Base-by-base conservation (phyloP, 2,113 vertebrate species). In the Axis porcinus region DNA sequence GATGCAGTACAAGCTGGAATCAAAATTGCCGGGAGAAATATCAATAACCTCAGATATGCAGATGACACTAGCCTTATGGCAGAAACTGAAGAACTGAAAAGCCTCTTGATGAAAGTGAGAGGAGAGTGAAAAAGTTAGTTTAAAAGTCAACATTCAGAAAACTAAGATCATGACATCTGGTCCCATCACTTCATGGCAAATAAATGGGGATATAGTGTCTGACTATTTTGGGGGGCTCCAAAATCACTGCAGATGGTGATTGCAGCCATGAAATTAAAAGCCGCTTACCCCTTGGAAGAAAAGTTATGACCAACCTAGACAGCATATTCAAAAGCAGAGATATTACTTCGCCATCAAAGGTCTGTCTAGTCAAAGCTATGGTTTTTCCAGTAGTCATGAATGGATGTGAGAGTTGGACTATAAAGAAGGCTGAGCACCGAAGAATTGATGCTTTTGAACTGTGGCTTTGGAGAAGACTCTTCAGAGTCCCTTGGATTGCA, bases 371-470 rank as follows among this genome's bases (percentile, higher is more conserved):
- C 30, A 17, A 64, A 33, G 30, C 62, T 33, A 17, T 8, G 15
- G 14, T 33, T 64, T 64, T 64, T 64, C 30, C 62, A 33, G 62
- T 33, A 2, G 62, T 64, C 30, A 64, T 64, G 62, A 17, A 33
- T 64, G 62, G 7, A 64, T 64, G 3, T 33, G 15, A 64, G 62
- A 64, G 15, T 17, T 64, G 15, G 7, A 64, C 30, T 64, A 64
- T 64, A 33, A 17, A 33, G 62, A 64, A 64, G 33, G 15, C 15
- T 64, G 7, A n/a, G 3, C 2, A 0, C 16, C 0, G 0, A 67
- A 67, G 33, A 19, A 67, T 9, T 67, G 62, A 9, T 67, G 33
- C 16, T 67, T 67, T 67, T 67, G 16, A n/a, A n/a, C 16, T n/a
- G 16, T 64, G 62, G 3, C 4, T 1, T 67, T 67, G 62, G 33